phyloP scores from a whole-genome alignment of 2,888 invertebrate genomes.

The Pilophorus perplexus region DNA sequence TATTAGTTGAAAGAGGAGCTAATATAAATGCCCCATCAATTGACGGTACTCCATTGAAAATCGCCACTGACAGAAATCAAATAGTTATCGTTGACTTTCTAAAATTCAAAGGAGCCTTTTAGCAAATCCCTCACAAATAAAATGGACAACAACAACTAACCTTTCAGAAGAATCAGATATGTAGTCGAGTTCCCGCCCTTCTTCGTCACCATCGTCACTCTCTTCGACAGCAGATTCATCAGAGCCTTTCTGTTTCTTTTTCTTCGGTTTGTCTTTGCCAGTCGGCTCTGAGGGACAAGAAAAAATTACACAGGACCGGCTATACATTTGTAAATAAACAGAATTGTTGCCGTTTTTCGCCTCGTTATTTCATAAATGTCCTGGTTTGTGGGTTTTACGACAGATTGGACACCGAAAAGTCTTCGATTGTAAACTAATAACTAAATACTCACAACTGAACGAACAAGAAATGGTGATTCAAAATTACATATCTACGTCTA shows the following conservation, averaged over 20 bases:
- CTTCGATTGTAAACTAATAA: background rate
- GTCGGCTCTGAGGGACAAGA: background rate
- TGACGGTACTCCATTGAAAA: too few relatives aligned
- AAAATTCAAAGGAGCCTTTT: too few relatives aligned
- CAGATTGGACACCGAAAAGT: background rate
- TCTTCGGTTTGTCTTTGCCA: slow-evolving; percentile 53
- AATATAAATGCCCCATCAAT: too few relatives aligned
- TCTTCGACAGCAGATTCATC: slow-evolving; percentile 92
- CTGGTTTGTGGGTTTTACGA: background rate
- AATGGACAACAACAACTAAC: too few relatives aligned
- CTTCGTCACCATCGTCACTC: slow-evolving; percentile 95
- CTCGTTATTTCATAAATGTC: background rate
- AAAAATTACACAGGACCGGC: background rate
- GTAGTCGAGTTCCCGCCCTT: slow-evolving; percentile 91
- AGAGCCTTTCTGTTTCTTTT: slow-evolving; percentile 76
- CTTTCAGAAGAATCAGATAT: slow-evolving; percentile 83
- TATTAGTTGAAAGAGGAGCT: too few relatives aligned
- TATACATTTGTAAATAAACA: too few relatives aligned
- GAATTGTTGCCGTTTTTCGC: background rate
- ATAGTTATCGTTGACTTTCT: too few relatives aligned
- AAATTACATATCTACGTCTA: too few relatives aligned
- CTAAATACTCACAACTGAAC: too few relatives aligned
- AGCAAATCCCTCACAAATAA: too few relatives aligned
- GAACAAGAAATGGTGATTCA: too few relatives aligned
- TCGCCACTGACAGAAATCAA: too few relatives aligned